Percentiles rank a stretch among this genome's conserved stretches.
Evolutionary conservation across 2,888 invertebrate genomes (phyloP).

Genomic region (Lepidochrysops patricia): DNA sequence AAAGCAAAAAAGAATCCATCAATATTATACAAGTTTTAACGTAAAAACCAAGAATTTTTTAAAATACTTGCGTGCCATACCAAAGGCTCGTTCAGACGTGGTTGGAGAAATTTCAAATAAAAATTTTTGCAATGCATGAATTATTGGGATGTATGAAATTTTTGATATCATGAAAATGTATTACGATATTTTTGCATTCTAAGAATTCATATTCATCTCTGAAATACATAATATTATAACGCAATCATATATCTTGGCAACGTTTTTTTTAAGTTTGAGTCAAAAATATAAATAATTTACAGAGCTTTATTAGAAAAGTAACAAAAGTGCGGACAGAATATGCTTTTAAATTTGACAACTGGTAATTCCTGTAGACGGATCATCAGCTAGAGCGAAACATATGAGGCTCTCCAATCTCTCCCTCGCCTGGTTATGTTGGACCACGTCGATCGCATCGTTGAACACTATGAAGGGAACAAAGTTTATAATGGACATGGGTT

Average conservation of each 20-base stretch:
- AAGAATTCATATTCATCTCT: background rate
- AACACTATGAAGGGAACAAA: slow-evolving; percentile 51
- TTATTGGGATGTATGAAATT: background rate
- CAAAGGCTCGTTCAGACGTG: background rate
- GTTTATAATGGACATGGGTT: slow-evolving; percentile 35
- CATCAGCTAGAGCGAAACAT: slow-evolving; percentile 47
- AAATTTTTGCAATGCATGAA: background rate
- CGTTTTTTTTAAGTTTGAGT: background rate
- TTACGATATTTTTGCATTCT: background rate
- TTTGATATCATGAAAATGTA: no score
- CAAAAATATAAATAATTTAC: background rate
- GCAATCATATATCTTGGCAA: no score
- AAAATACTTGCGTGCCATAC: background rate
- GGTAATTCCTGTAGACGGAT: slow-evolving; percentile 38
- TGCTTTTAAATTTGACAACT: slow-evolving; percentile 33
- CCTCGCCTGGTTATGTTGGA: slow-evolving; percentile 31
- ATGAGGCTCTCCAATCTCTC: slow-evolving; percentile 36
- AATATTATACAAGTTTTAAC: no score
- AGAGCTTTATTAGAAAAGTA: background rate
- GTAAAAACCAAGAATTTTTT: no score
- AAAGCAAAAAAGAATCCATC: no score
- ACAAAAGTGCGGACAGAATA: background rate
- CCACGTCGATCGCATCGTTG: slow-evolving; percentile 35
- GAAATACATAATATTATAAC: no score
- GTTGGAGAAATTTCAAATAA: background rate